A percentile compares a stretch with the other conserved stretches of the same genome.
These are phyloP conservation scores for Ochropacha duplaris DNA, from an alignment of 2,888 invertebrate species.

Conservation along the genomic window DNA sequence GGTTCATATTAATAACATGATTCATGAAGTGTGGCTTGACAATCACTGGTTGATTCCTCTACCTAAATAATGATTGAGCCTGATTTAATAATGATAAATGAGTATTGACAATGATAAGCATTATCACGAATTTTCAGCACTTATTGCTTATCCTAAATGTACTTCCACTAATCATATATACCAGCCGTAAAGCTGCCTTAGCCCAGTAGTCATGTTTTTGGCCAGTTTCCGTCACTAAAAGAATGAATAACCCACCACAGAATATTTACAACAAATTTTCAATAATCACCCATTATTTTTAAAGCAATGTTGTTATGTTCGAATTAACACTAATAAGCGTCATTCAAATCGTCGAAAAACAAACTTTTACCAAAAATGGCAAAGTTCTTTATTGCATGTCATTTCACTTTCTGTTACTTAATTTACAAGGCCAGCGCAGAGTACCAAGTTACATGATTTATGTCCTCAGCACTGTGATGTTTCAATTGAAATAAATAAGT, in stretches of 20 bases:
- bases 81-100: constrained; percentile 61
- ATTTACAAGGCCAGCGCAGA: constrained; percentile 46
- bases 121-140: constrained; percentile 63
- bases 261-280: constrained; percentile 24
- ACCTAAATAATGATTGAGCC: constrained; percentile 57
- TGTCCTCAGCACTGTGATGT: constrained; percentile 75
- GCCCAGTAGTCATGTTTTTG: constrained; percentile 9
- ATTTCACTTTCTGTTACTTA: constrained; percentile 41
- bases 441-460: constrained; percentile 12
- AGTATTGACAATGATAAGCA: constrained; percentile 76
- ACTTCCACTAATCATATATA: constrained; percentile 49
- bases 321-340: constrained; percentile 69
- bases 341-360: constrained; percentile 45
- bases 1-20: constrained; percentile 33
- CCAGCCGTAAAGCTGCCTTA: constrained; percentile 21
- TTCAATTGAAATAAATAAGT: constrained; percentile 74
- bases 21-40: constrained; percentile 17
- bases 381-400: constrained; percentile 42
- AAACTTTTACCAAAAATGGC: constrained; percentile 48
- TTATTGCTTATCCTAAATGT: constrained; percentile 70
- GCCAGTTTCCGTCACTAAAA: constrained; percentile 18
- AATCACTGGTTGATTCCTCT: constrained; percentile 21
- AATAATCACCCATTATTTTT: constrained; percentile 26
- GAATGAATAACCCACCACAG: constrained; percentile 12
- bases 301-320: constrained; percentile 17